These are phyloP conservation scores for Perca fluviatilis DNA, from an alignment of 2,113 vertebrate species.

Conservation along the genomic window DNA sequence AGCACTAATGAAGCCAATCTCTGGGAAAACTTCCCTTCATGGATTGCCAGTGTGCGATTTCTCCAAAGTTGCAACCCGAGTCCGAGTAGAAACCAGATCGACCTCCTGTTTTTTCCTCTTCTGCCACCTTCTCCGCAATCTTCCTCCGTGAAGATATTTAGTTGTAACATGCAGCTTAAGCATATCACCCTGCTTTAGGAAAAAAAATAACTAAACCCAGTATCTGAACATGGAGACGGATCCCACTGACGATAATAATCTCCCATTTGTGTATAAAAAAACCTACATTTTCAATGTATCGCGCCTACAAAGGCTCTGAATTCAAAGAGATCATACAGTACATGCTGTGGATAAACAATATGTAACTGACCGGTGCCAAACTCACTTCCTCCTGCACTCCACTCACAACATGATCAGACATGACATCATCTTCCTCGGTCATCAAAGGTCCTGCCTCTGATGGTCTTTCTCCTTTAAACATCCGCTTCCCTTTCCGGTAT, in stretches of 20 bases:
- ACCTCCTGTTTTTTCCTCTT: not conserved
- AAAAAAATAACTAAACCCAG: constrained; percentile 11
- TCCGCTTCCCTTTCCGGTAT: constrained; percentile 64
- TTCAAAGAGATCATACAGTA: constrained; percentile 60
- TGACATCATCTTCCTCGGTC: constrained; percentile 56
- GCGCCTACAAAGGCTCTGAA: constrained; percentile 31
- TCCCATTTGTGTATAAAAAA: constrained; percentile 51
- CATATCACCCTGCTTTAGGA: constrained; percentile 46
- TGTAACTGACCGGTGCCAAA: constrained; percentile 19
- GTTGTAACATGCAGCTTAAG: constrained; percentile 54
- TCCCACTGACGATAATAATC: constrained; percentile 34
- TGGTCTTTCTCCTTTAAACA: constrained; percentile 47
- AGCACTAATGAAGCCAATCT: constrained; percentile 63
- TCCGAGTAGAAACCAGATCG: constrained; percentile 7
- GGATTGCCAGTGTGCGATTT: constrained; percentile 51
- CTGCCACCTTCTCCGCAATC: constrained; percentile 1
- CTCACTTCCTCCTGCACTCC: constrained; percentile 47
- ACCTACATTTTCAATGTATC: constrained; percentile 19
- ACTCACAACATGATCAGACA: constrained; percentile 37
- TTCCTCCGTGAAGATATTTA: constrained; percentile 17
- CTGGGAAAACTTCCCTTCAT: constrained; percentile 68
- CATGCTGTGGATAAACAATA: constrained; percentile 44
- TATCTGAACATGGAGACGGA: constrained; percentile 45
- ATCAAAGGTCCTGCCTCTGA: constrained; percentile 77
- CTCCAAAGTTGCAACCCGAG: constrained; percentile 31